Evolutionary conservation across 2,888 invertebrate genomes (phyloP).

Genomic region (Ceramica pisi): DNA sequence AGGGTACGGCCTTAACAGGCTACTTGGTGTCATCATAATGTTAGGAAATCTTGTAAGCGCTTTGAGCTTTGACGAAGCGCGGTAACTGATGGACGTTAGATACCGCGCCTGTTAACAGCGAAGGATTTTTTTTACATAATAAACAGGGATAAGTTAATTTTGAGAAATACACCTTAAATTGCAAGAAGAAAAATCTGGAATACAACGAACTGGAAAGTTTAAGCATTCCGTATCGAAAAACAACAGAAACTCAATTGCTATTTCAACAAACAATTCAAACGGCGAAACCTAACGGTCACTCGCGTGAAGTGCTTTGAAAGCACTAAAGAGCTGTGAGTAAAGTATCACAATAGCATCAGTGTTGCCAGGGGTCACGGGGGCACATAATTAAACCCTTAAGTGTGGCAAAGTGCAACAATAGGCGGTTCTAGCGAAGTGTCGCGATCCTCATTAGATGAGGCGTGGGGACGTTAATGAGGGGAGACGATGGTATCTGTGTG

Average conservation of each 20-base stretch:
- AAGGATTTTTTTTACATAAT: not conserved
- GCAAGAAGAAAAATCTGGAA: not conserved
- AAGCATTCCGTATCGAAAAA: not conserved
- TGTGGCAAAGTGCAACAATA: slow-evolving; percentile 73
- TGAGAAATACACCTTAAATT: not conserved
- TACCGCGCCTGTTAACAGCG: not conserved
- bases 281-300: slow-evolving; percentile 37
- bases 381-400: slow-evolving; percentile 70
- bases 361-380: slow-evolving; percentile 64
- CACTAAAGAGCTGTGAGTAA: slow-evolving; percentile 40
- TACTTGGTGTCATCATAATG: slow-evolving; percentile 9
- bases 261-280: slow-evolving; percentile 27
- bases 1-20: no score
- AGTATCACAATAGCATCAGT: slow-evolving; percentile 54
- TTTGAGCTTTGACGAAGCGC: slow-evolving; percentile 14
- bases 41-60: slow-evolving; percentile 11
- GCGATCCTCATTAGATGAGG: slow-evolving; percentile 81
- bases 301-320: slow-evolving; percentile 35
- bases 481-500: slow-evolving; percentile 82
- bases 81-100: no score
- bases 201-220: not conserved
- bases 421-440: slow-evolving; percentile 75
- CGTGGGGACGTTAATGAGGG: slow-evolving; percentile 85
- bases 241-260: slow-evolving; percentile 12
- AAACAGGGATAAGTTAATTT: not conserved